These are phyloP conservation scores for Lagopus leucura DNA, from an alignment of 2,113 vertebrate species.

Conservation along the genomic window DNA sequence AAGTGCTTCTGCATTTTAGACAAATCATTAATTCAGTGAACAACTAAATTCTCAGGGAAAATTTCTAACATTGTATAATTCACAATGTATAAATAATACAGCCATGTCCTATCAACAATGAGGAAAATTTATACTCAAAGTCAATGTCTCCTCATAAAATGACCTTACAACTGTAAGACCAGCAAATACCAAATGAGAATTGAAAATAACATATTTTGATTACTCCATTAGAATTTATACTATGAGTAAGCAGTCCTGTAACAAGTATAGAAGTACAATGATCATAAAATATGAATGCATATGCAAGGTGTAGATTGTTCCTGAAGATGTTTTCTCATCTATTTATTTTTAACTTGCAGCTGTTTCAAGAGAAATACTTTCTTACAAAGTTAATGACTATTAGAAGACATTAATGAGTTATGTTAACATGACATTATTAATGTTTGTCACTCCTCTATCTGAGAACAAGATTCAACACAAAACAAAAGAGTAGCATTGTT, in stretches of 20 bases:
- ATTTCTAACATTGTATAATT: background rate
- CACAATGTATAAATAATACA: background rate
- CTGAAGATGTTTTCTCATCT: slow-evolving; percentile 7
- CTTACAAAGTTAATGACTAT: slow-evolving; percentile 22
- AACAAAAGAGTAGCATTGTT: background rate
- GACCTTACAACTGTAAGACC: background rate
- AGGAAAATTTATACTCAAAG: background rate
- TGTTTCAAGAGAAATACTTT: slow-evolving; percentile 10
- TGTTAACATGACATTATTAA: background rate
- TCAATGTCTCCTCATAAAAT: background rate
- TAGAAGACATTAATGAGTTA: background rate
- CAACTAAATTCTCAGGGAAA: background rate
- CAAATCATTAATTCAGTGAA: background rate
- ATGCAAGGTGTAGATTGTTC: background rate
- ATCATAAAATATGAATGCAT: background rate
- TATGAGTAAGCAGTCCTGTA: background rate
- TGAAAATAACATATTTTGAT: background rate
- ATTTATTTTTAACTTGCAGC: background rate
- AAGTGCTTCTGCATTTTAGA: background rate
- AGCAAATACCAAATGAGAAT: background rate
- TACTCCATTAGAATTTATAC: background rate
- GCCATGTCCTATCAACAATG: background rate
- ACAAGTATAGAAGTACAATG: background rate
- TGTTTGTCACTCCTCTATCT: background rate
- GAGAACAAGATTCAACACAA: background rate